phyloP scores from a whole-genome alignment of 2,888 invertebrate genomes.

The Amiota mariae region DNA sequence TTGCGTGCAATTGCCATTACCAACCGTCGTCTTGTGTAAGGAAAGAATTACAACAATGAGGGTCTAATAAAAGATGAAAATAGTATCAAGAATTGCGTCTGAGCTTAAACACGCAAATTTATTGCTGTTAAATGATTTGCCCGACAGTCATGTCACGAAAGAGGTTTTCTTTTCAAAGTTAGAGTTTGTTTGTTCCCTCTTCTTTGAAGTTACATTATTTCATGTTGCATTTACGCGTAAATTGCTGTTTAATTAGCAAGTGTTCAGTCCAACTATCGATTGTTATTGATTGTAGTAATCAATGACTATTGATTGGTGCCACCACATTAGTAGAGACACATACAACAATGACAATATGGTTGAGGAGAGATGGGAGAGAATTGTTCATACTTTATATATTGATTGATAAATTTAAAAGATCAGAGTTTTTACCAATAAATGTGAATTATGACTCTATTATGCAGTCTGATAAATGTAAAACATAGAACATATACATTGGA shows the following conservation, averaged over 20 bases:
- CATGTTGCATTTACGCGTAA: slow-evolving; percentile 48
- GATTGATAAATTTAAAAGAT: background rate
- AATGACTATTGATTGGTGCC: slow-evolving; percentile 17
- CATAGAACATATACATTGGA: too few relatives aligned
- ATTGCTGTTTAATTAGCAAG: slow-evolving; percentile 59
- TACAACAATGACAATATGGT: too few relatives aligned
- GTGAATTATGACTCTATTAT: background rate
- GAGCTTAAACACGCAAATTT: slow-evolving; percentile 53
- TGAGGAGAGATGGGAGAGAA: too few relatives aligned
- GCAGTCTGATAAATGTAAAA: too few relatives aligned
- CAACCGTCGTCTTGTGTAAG: too few relatives aligned
- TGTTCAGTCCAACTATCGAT: slow-evolving; percentile 29
- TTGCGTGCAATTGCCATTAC: too few relatives aligned
- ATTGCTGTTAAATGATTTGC: slow-evolving; percentile 59
- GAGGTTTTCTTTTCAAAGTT: background rate
- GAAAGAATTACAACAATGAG: too few relatives aligned
- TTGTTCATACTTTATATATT: too few relatives aligned
- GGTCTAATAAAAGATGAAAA: too few relatives aligned
- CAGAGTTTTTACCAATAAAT: background rate
- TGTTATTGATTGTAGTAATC: slow-evolving; percentile 26
- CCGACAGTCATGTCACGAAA: background rate
- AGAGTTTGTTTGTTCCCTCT: slow-evolving; percentile 21
- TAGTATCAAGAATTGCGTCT: background rate
- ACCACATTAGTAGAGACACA: background rate
- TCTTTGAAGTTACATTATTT: slow-evolving; percentile 27